phyloP scores from a whole-genome alignment of 2,888 invertebrate species.

The Nomada hirtipes region DNA sequence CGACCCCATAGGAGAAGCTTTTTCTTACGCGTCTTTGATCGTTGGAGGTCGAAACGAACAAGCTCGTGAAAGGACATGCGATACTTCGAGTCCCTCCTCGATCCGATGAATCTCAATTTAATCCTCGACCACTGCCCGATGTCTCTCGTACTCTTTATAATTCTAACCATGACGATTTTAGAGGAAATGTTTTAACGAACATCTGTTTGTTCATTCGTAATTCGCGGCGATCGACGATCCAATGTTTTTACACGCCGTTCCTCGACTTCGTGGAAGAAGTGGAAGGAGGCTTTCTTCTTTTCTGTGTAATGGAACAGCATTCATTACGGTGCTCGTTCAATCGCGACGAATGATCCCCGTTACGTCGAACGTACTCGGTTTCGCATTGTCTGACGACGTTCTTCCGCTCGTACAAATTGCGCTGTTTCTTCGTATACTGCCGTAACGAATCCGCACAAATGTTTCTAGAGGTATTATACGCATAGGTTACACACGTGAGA shows the following conservation, averaged over 20 bases:
- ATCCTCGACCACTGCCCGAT: slow-evolving; percentile 4
- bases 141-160: neutral
- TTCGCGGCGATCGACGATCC: neutral
- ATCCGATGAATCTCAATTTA: slow-evolving; percentile 11
- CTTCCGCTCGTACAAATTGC: slow-evolving; percentile 38
- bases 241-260: neutral
- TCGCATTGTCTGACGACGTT: slow-evolving; percentile 7
- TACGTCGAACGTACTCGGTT: slow-evolving; percentile 38
- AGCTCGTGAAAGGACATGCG: neutral
- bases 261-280: neutral
- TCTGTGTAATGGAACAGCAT: neutral
- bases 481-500: neutral
- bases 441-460: slow-evolving; percentile 61
- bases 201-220: slow-evolving; percentile 7
- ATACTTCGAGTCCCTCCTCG: neutral
- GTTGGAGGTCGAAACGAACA: neutral
- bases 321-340: neutral
- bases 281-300: neutral
- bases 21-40: slow-evolving; percentile 5
- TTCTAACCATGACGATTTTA: slow-evolving; percentile 36
- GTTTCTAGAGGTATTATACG: slow-evolving; percentile 40
- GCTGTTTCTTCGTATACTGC: slow-evolving; percentile 60
- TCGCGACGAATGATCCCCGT: slow-evolving; percentile 21
- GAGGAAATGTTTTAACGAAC: slow-evolving; percentile 15
- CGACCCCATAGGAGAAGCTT: neutral